Base-by-base conservation (phyloP, 2,797 vertebrate species). In the Brotula barbata region DNA sequence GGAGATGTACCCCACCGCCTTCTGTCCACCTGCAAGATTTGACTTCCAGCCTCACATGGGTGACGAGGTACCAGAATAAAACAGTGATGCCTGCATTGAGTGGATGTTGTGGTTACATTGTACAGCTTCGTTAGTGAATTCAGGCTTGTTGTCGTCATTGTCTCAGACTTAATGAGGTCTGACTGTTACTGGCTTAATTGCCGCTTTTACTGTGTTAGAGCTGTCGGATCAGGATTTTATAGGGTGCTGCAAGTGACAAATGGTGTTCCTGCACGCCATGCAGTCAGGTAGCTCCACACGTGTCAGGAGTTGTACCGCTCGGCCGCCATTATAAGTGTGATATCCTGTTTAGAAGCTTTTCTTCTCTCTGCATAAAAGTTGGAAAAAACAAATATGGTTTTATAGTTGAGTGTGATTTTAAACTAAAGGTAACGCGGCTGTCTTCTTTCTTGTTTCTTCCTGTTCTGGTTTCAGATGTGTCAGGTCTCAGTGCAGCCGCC, bases 31-130 rank as follows among this genome's bases (percentile, higher is more conserved):
- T 0, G 46, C 94, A 66, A 98, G 96, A 71, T 99, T 99, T 82
- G 97, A 98, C 75, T 99, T 98, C 86, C 97, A 99, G 73, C 83
- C 97, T 80, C 97, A 99, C 77, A 97, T 99, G 94, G 97, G 97
- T 44, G 97, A 99, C 64, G 96, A 99, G 94, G 97, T 99, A n/a
- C n/a, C n/a, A n/a, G n/a, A n/a, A n/a, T n/a, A n/a, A n/a, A n/a
- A n/a, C n/a, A n/a, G n/a, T n/a, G n/a, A n/a, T n/a, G n/a, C n/a
- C n/a, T n/a, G n/a, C n/a, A n/a, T n/a, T 28, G 25, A 28, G 25
- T 28, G 25, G 25, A 28, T 28, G 7, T 28, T 28, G 25, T 28
- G 25, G 25, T 3, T 28, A 9, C 25, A 47, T 50, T 28, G 14
- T 69, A 47, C 6, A 33, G 25, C 8, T 58, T 39, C 41, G 33